Evolutionary conservation across 1,140 invertebrate species (phyloP), one percentile per base, ranked within the genome.

Genomic region (Bilobella aurantiaca): DNA sequence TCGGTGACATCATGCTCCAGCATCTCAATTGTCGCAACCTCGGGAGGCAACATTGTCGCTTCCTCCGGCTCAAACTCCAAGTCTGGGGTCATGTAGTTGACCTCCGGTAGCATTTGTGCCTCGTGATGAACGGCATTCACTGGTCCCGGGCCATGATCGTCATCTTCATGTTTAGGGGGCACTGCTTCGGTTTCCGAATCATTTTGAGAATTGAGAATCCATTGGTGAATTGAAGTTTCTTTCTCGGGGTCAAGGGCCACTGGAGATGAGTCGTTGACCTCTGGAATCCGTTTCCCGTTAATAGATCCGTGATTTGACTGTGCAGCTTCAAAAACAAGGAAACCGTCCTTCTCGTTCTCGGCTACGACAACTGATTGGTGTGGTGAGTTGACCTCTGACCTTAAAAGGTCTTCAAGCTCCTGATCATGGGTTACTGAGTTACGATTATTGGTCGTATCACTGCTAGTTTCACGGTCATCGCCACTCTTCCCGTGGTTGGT

Each of bases 391-490:
- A 23, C 34, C 46, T 67, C 66, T 42, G 58, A 46, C 42, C 63
- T 62, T 62, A 62, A 68, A n/a, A 58, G 34, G 47, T 68, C 66
- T 5, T 64, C 62, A 27, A 62, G 30, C 28, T 57, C 46, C 18
- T 59, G n/a, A 61, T 47, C 53, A 30, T 23, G 58, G 25, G 59
- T 58, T 8, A 29, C 34, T 28, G 34, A 25, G 21, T 30, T 30
- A 16, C 46, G 47, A 57, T 34, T 42, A 67, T 67, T 53, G 37
- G 56, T 47, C 14, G 31, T 56, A 27, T 58, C 16, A 29, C 23
- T 21, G 29, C 21, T 32, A n/a, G n/a, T n/a, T 8, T 31, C 62
- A 25, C 34, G 29, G 32, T 34, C 46, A 8, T 63, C 65, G 37
- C 21, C 25, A 12, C 18, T 56, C 58, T 12, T 29, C 2, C 27